Percentiles rank a stretch among this genome's conserved stretches.
These are phyloP conservation scores for Hartigia nigra DNA, from an alignment of 2,888 invertebrate species.

Conservation along the genomic window DNA sequence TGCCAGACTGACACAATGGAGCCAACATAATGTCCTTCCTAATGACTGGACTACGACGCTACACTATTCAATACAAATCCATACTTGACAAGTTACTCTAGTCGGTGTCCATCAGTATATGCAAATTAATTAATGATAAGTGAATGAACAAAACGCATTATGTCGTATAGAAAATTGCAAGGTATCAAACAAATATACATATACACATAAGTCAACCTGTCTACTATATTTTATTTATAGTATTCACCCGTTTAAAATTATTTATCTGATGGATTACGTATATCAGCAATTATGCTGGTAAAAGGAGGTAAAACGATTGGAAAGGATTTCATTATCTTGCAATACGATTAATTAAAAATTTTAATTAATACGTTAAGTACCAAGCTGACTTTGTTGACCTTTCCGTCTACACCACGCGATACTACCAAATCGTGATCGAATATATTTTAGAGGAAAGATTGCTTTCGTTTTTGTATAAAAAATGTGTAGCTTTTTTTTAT, in stretches of 20 bases:
- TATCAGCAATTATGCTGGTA: background rate
- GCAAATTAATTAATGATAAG: conserved; percentile 1
- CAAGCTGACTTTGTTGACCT: no score
- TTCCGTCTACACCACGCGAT: no score
- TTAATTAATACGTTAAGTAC: no score
- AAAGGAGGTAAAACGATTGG: background rate
- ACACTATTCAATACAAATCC: conserved; percentile 15
- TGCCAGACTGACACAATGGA: background rate
- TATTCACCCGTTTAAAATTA: background rate
- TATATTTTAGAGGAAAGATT: background rate
- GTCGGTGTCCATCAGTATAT: conserved; percentile 30
- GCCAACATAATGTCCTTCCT: background rate
- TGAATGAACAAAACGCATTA: background rate
- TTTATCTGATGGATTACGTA: background rate
- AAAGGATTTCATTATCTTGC: background rate
- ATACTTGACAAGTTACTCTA: conserved; percentile 32
- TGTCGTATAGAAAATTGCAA: conserved; percentile 8
- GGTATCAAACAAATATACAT: conserved; percentile 8
- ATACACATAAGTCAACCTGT: conserved; percentile 8
- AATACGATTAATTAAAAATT: background rate
- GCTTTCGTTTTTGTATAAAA: background rate
- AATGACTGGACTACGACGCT: background rate
- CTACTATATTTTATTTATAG: background rate
- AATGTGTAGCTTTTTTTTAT: background rate
- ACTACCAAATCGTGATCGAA: no score